phyloP scores from a whole-genome alignment of 1,140 invertebrate genomes.

The Ceratina calcarata region DNA sequence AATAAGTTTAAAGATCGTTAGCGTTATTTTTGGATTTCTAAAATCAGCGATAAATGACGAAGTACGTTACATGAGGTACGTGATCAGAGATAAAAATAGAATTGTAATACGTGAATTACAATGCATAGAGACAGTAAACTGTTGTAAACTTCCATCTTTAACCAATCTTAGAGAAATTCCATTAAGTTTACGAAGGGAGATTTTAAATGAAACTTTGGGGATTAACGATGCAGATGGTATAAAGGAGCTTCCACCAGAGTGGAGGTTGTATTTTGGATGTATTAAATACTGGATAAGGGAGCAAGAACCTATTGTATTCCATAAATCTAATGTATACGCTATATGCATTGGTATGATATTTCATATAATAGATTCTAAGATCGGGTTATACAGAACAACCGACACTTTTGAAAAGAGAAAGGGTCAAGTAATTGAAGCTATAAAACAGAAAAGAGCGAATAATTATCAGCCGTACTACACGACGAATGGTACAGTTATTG shows the following conservation, averaged over 20 bases:
- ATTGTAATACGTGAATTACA: slow-evolving; percentile 63
- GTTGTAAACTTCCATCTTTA: slow-evolving; percentile 73
- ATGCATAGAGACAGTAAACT: slow-evolving; percentile 70
- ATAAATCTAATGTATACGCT: slow-evolving; percentile 81
- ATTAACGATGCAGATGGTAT: slow-evolving; percentile 74
- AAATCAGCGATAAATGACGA: slow-evolving; percentile 72
- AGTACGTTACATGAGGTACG: slow-evolving; percentile 72
- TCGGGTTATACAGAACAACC: slow-evolving; percentile 64
- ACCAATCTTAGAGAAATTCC: slow-evolving; percentile 70
- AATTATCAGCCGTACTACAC: slow-evolving; percentile 22
- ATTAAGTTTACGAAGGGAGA: slow-evolving; percentile 69
- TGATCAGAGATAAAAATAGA: slow-evolving; percentile 71
- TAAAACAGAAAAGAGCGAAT: not conserved
- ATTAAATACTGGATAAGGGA: slow-evolving; percentile 86
- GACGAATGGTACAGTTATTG: slow-evolving; percentile 33
- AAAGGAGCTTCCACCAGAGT: slow-evolving; percentile 81
- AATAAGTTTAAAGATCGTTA: slow-evolving; percentile 84
- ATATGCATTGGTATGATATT: slow-evolving; percentile 84
- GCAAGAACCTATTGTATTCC: slow-evolving; percentile 73
- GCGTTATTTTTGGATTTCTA: slow-evolving; percentile 85
- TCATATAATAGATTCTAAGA: slow-evolving; percentile 83
- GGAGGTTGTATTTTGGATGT: slow-evolving; percentile 84
- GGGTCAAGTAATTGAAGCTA: slow-evolving; percentile 17
- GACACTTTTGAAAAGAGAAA: slow-evolving; percentile 64
- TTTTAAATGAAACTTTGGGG: slow-evolving; percentile 78